These are phyloP conservation scores for Lasioglossum lativentre DNA, from an alignment of 2,888 invertebrate genomes.

Conservation along the genomic window DNA sequence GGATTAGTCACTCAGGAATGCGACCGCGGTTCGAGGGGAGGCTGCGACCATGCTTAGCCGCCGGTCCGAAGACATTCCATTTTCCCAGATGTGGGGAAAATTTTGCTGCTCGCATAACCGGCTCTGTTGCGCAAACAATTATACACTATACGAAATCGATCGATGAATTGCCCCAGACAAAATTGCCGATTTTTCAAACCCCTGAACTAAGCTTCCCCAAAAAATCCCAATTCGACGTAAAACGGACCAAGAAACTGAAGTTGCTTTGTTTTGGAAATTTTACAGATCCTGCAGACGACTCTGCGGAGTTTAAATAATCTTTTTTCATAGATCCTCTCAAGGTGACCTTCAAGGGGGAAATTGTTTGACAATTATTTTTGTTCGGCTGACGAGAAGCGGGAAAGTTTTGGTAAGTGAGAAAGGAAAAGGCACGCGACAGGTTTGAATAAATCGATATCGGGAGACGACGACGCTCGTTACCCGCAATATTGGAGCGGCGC, in stretches of 20 bases:
- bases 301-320: not conserved
- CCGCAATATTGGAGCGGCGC: conserved; percentile 18
- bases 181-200: too few species aligned
- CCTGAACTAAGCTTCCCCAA: not conserved
- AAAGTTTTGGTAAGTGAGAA: not conserved
- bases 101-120: not conserved
- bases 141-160: not conserved
- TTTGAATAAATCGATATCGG: conserved; percentile 12
- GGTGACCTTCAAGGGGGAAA: not conserved
- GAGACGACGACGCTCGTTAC: conserved; percentile 22
- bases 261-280: not conserved
- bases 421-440: conserved; percentile 6
- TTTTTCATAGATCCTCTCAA: not conserved
- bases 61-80: conserved; percentile 29
- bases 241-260: not conserved
- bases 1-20: conserved; percentile 73
- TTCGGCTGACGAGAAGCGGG: not conserved
- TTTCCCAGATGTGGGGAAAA: conserved; percentile 19
- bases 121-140: not conserved
- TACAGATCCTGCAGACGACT: not conserved
- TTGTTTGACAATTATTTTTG: not conserved
- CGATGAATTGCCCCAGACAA: too few species aligned
- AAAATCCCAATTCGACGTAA: not conserved
- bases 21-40: conserved; percentile 49
- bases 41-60: conserved; percentile 31